These are phyloP conservation scores for Onychostruthus taczanowskii DNA, from an alignment of 2,113 vertebrate genomes.

Conservation along the genomic window DNA sequence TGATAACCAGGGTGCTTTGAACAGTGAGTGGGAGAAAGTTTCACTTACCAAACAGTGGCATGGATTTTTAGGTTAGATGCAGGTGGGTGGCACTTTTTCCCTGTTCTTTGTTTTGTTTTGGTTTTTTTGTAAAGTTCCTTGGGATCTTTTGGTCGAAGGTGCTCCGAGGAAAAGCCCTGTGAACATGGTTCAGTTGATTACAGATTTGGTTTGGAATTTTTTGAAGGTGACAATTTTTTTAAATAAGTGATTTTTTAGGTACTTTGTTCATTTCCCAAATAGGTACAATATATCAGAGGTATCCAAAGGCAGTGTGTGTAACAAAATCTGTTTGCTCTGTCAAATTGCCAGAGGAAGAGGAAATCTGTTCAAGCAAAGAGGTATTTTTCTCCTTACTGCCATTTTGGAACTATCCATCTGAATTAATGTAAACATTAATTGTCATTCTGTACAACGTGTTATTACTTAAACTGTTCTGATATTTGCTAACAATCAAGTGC, in stretches of 20 bases:
- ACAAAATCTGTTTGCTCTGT: slow-evolving; percentile 42
- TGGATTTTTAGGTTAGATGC: background rate
- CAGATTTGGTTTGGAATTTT: background rate
- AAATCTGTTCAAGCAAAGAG: slow-evolving; percentile 78
- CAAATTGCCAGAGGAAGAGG: slow-evolving; percentile 73
- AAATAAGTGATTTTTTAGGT: background rate
- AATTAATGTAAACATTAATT: background rate
- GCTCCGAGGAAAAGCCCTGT: background rate
- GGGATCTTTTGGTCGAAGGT: background rate
- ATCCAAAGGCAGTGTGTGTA: slow-evolving; percentile 19
- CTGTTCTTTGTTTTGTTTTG: no score
- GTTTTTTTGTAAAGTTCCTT: background rate
- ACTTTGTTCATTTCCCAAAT: background rate
- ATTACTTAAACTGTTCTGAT: background rate
- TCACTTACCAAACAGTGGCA: background rate
- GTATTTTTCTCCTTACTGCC: slow-evolving; percentile 48
- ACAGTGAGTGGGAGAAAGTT: background rate
- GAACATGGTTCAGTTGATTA: background rate
- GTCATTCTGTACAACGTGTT: background rate
- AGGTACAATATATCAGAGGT: slow-evolving; percentile 75
- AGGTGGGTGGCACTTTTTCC: background rate
- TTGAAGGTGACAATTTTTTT: background rate
- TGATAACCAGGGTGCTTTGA: background rate
- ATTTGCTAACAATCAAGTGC: background rate
- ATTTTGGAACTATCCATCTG: background rate